Evolutionary conservation across 1,140 invertebrate genomes (phyloP), one percentile per base, ranked within the genome.

Genomic region (Grapholita molesta): DNA sequence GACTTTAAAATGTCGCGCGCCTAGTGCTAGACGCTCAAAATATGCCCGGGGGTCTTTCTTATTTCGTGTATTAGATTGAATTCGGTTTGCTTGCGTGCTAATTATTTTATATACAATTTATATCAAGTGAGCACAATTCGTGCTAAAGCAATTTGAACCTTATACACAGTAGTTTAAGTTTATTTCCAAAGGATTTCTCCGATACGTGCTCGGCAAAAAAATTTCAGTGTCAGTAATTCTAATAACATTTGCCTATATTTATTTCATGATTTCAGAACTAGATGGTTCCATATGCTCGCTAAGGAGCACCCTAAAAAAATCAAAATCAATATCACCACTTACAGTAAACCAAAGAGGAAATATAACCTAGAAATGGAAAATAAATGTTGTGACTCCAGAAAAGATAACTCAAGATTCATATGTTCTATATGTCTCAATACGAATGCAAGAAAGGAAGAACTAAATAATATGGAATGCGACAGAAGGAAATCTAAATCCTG

Each of bases 401-500:
- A 67, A 33, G 32, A 65, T 57, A 71, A 70, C 64, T 30, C 23
- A n/a, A 73, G 70, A 74, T 85, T 82, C 52, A 79, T 88, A 28
- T 88, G 85, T 69, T 83, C 82, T 9, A 78, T 86, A 8, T 88
- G 85, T 70, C 70, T 85, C 8, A 87, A 84, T 57, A 71, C 69
- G 67, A 82, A 77, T 35, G 48, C 70, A 0, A 72, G 67, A 61
- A 68, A 72, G 9, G 68, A 67, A 64, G 74, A 77, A 71, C 69
- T 65, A 38, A 75, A 72, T 52, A 69, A 75, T 61, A n/a, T 61
- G 3, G 28, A 61, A 18, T 32, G 55, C 55, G 25, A 61, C 0
- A 65, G 11, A 64, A 65, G 15, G 67, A 65, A 38, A 35, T 33
- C 23, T 32, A 81, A 76, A 72, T 77, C 75, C 0, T 88, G 83